These are phyloP conservation scores for Perdita meconis DNA, from an alignment of 2,888 invertebrate species.

Conservation along the genomic window DNA sequence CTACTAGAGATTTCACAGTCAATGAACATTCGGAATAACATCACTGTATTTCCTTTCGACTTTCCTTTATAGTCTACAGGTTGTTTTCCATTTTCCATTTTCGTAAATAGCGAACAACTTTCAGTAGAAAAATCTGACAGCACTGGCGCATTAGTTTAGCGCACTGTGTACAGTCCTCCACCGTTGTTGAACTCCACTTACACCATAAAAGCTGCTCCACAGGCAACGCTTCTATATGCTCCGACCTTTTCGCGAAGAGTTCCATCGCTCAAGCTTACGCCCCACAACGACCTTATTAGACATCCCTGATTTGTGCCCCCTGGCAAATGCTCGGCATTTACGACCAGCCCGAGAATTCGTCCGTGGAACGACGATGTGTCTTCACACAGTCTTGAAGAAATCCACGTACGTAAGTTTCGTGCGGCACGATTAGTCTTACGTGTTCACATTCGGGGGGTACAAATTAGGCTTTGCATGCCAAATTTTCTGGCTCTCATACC, in stretches of 20 bases:
- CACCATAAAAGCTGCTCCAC: constrained; percentile 47
- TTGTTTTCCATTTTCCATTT: no score
- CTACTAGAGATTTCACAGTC: no score
- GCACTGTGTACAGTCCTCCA: constrained; percentile 28
- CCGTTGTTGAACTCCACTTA: constrained; percentile 19
- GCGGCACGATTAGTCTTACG: constrained; percentile 49
- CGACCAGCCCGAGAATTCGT: constrained; percentile 69
- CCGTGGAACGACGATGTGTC: constrained; percentile 40
- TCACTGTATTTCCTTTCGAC: no score
- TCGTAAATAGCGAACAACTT: no score
- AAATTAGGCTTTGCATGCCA: constrained; percentile 53
- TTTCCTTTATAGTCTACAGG: no score
- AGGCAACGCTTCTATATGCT: constrained; percentile 50
- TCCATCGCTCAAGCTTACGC: constrained; percentile 78
- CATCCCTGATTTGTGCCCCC: constrained; percentile 79
- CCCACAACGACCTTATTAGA: constrained; percentile 79
- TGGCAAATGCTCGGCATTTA: constrained; percentile 75
- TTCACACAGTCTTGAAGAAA: constrained; percentile 43
- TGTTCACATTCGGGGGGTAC: constrained; percentile 35
- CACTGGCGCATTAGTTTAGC: no score
- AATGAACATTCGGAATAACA: no score
- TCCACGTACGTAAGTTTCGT: constrained; percentile 37
- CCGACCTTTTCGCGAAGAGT: constrained; percentile 65
- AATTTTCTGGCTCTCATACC: constrained; percentile 35
- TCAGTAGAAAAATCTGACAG: no score